Percentiles rank a stretch among this genome's conserved stretches.
Evolutionary conservation across 2,113 vertebrate genomes (phyloP).

Genomic region (Himantopus leucocephalus): DNA sequence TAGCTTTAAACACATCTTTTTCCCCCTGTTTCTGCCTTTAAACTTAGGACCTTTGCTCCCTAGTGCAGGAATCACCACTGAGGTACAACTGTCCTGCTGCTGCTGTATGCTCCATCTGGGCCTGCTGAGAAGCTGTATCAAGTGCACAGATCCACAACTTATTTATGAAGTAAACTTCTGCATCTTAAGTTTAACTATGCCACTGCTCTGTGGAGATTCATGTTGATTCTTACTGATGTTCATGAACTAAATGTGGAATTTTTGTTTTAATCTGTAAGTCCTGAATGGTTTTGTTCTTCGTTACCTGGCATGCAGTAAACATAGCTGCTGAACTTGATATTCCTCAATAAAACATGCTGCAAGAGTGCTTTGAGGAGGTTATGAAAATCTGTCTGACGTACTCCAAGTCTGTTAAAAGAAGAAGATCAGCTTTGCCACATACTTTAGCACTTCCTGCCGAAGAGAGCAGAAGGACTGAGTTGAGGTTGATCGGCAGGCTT

Average conservation of each 20-base stretch:
- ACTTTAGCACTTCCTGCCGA: background rate
- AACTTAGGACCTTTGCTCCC: no score
- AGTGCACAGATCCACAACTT: background rate
- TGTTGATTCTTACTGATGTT: background rate
- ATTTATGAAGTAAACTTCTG: background rate
- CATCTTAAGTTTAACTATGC: background rate
- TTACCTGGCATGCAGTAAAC: background rate
- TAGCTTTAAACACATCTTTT: background rate
- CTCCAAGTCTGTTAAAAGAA: background rate
- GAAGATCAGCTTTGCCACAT: background rate
- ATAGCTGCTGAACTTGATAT: background rate
- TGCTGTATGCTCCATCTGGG: no score
- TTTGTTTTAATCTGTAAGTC: background rate
- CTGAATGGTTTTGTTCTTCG: background rate
- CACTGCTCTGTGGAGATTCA: background rate
- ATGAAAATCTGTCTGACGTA: background rate
- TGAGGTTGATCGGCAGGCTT: background rate
- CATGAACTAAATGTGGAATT: background rate
- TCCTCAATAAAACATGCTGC: background rate
- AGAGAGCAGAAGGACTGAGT: background rate
- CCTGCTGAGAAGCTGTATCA: no score
- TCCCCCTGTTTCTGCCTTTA: no score
- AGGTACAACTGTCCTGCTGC: no score
- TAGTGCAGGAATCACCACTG: no score
- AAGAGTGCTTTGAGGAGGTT: background rate